Evolutionary conservation across 2,113 vertebrate genomes (phyloP).

Genomic region (Coptodon rendalli): DNA sequence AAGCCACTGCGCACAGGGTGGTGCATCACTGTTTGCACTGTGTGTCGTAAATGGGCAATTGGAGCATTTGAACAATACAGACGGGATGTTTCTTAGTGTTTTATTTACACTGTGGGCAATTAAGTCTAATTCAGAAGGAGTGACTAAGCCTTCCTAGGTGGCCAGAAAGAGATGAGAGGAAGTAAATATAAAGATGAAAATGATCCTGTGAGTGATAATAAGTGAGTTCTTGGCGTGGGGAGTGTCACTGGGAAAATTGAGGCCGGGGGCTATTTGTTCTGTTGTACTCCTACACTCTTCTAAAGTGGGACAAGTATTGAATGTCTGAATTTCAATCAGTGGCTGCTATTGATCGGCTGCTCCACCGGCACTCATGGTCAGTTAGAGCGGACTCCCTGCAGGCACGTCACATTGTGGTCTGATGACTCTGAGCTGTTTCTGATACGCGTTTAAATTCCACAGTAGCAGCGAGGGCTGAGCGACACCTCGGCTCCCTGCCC

Average conservation of each 20-base stretch:
- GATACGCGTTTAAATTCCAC: background rate
- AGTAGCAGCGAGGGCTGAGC: background rate
- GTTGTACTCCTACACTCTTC: background rate
- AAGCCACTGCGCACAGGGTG: background rate
- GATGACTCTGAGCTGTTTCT: background rate
- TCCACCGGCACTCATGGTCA: background rate
- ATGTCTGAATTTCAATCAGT: constrained; percentile 48
- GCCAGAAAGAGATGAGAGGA: background rate
- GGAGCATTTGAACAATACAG: background rate
- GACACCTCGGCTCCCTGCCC: background rate
- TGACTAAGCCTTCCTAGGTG: background rate
- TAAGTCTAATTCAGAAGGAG: constrained; percentile 1
- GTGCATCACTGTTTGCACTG: constrained; percentile 13
- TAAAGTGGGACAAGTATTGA: constrained; percentile 52
- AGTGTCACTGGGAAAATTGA: background rate
- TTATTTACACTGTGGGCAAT: constrained; percentile 24
- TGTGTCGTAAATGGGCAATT: background rate
- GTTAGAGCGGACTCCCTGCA: background rate
- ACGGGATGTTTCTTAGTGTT: constrained; percentile 1
- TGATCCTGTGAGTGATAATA: background rate
- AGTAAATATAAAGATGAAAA: background rate
- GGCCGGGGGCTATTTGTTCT: constrained; percentile 16
- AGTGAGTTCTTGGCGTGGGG: background rate
- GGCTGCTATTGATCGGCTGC: constrained; percentile 18
- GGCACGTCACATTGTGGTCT: background rate